A percentile compares a stretch with the other conserved stretches of the same genome.
phyloP scores from a whole-genome alignment of 2,113 vertebrate genomes.

The Loxodonta africana region DNA sequence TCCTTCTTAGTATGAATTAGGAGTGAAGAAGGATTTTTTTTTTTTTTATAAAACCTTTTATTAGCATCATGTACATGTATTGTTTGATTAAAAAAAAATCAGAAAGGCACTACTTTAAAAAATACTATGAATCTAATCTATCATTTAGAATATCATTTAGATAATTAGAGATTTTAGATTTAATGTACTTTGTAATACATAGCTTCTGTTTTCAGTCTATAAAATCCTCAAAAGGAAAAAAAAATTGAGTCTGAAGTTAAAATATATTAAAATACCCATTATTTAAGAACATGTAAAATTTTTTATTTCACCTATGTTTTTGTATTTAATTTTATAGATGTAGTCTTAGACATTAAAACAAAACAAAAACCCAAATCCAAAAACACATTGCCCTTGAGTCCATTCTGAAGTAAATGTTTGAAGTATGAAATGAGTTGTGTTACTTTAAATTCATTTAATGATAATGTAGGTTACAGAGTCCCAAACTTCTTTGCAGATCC shows the following conservation, averaged over 20 bases:
- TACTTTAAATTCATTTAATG: conserved; percentile 1
- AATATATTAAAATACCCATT: not conserved
- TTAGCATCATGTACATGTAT: not conserved
- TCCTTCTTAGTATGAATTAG: not conserved
- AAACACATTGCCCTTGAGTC: too few species aligned
- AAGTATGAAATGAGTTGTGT: not conserved
- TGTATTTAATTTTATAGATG: not conserved
- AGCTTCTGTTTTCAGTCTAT: not conserved
- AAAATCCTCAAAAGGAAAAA: not conserved
- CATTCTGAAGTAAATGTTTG: too few species aligned
- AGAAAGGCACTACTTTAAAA: not conserved
- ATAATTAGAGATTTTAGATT: not conserved
- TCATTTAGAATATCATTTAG: not conserved
- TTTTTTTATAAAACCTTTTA: not conserved
- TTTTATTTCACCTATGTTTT: conserved; percentile 31
- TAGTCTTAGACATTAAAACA: not conserved
- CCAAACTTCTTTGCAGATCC: not conserved
- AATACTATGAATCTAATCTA: not conserved
- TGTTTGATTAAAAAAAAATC: conserved; percentile 33
- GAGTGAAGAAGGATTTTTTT: not conserved
- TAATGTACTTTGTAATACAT: not conserved
- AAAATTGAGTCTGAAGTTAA: conserved; percentile 18
- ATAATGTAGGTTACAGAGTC: not conserved
- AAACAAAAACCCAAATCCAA: not conserved
- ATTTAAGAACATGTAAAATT: not conserved